Evolutionary conservation across 2,113 vertebrate genomes (phyloP).

Genomic region (Oceanites oceanicus): DNA sequence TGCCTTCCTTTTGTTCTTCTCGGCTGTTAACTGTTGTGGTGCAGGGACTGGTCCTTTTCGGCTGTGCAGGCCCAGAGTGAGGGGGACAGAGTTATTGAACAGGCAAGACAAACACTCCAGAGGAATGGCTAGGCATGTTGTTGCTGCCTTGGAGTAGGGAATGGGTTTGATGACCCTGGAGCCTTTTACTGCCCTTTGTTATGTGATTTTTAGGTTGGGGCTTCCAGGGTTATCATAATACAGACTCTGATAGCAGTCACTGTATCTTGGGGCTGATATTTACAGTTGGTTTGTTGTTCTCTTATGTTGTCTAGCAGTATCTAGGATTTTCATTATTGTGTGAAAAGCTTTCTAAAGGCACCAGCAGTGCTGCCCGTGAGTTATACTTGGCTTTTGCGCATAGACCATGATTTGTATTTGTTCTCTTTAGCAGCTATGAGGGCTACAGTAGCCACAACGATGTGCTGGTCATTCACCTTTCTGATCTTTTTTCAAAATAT

Average conservation of each 20-base stretch:
- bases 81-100: background rate
- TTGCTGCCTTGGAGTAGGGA: background rate
- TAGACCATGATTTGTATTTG: background rate
- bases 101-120: background rate
- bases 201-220: background rate
- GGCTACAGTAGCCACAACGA: background rate
- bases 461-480: background rate
- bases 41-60: background rate
- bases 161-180: background rate
- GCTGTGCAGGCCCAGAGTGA: background rate
- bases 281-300: background rate
- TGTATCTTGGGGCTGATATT: background rate
- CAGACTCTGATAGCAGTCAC: background rate
- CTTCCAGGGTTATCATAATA: background rate
- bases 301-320: background rate
- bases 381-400: background rate
- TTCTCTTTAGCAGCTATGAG: background rate
- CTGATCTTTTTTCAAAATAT: conserved; percentile 32
- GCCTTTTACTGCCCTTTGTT: background rate
- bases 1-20: background rate
- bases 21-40: background rate
- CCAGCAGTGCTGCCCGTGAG: background rate
- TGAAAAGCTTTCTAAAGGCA: background rate
- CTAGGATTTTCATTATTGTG: background rate
- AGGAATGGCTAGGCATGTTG: background rate